Conservation (phyloP, 2,113 vertebrate genomes). For the Seriola rivoliana region DNA sequence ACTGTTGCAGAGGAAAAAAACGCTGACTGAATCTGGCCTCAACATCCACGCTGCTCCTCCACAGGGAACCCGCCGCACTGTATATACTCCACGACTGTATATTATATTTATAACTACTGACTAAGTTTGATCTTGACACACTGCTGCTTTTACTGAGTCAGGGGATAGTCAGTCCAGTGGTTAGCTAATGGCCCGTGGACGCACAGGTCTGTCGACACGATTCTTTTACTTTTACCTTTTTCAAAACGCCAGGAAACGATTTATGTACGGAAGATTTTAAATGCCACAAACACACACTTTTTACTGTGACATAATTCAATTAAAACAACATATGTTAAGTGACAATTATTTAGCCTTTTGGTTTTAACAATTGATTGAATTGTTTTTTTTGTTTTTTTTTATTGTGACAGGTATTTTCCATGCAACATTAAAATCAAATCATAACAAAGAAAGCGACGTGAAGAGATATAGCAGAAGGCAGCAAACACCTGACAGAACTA, state of each 20-base stretch:
- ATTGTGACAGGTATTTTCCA: no score
- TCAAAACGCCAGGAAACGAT: slow-evolving; percentile 2
- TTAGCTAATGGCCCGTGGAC: slow-evolving; percentile 59
- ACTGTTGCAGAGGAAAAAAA: slow-evolving; percentile 35
- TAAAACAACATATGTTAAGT: no score
- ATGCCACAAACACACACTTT: neutral
- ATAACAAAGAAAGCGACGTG: neutral
- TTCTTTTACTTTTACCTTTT: slow-evolving; percentile 24
- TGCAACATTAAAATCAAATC: neutral
- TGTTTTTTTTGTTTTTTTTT: no score
- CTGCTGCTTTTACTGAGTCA: slow-evolving; percentile 63
- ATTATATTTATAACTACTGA: slow-evolving; percentile 45
- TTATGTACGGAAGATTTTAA: neutral
- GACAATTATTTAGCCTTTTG: no score
- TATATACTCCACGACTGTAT: slow-evolving; percentile 36
- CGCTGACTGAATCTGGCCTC: slow-evolving; percentile 45
- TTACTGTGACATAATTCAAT: neutral
- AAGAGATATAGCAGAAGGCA: no score
- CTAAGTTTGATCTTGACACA: slow-evolving; percentile 49
- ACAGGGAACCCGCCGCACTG: slow-evolving; percentile 37
- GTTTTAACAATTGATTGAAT: no score
- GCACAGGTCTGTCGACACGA: slow-evolving; percentile 32
- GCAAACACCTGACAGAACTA: neutral
- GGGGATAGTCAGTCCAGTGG: slow-evolving; percentile 52
- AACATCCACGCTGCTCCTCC: slow-evolving; percentile 38